Base-by-base conservation (phyloP, 2,113 vertebrate genomes). In the Laticauda colubrina region DNA sequence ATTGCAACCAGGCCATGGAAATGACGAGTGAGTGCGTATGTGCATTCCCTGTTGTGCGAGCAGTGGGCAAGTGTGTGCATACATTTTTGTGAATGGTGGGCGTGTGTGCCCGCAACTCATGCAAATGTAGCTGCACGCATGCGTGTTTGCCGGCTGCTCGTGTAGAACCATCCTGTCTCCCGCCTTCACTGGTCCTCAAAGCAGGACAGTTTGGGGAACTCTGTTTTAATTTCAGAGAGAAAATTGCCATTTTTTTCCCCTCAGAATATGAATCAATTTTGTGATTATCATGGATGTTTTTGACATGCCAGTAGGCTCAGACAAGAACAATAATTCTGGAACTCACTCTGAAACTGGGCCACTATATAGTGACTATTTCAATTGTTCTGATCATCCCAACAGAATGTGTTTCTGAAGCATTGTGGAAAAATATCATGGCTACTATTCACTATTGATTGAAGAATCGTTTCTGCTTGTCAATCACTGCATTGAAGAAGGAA, bases 71-170 rank as follows among this genome's bases (percentile, higher is more conserved):
- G 61, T 0, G 61, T n/a, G 26, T 5, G 4, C 26, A 64, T 0
- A 1, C 3, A 14, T 69, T 69, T 69, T 0, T 14, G 61, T n/a
- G 61, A 69, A 14, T 14, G 61, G 61, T 0, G 0, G 4, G 29
- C 5, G 9, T 5, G 2, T 0, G 12, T 15, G 61, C 61, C n/a
- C 0, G 12, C 61, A 5, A 5, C 61, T n/a, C 0, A 2, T 3
- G 4, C 61, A 69, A n/a, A 69, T 69, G 12, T n/a, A 69, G 29
- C 29, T 69, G 61, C 61, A 64, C 3, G 0, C 4, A 29, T 59
- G 7, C 57, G 24, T 59, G 2, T 23, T 59, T 59, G 57, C 57
- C 2, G 0, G 6, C 57, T 12, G 4, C 29, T n/a, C 4, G 0
- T 12, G 11, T 4, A 4, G 4, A n/a, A n/a, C 61, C 11, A 64